A percentile compares a stretch with the other conserved stretches of the same genome.
Evolutionary conservation across 2,113 vertebrate genomes (phyloP).

Genomic region (Lepisosteus osseus): DNA sequence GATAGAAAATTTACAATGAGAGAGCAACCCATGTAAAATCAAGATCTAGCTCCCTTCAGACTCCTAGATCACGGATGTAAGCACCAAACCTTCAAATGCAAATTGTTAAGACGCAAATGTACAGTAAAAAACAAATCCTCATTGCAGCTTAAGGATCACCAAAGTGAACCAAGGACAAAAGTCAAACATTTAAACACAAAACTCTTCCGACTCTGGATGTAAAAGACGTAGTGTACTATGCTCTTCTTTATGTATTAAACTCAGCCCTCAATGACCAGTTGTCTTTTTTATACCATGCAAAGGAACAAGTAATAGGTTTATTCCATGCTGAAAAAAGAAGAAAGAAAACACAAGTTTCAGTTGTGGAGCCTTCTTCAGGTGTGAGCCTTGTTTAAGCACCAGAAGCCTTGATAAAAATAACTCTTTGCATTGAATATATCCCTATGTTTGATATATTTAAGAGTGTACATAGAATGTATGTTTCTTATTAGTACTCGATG

Average conservation of each 20-base stretch:
- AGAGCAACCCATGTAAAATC: neutral
- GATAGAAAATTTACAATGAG: neutral
- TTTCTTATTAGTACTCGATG: constrained; percentile 31
- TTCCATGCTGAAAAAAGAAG: too few species aligned
- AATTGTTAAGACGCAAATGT: neutral
- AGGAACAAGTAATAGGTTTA: too few species aligned
- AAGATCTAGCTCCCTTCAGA: neutral
- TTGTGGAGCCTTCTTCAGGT: too few species aligned
- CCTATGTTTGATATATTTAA: constrained; percentile 32
- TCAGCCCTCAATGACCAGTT: neutral
- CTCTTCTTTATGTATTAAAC: neutral
- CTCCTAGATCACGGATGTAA: neutral
- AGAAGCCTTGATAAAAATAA: neutral
- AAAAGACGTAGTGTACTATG: neutral
- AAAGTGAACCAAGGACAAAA: neutral
- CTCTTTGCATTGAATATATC: neutral
- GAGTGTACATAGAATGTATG: constrained; percentile 16
- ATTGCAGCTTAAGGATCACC: neutral
- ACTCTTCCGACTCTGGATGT: neutral
- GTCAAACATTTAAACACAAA: neutral
- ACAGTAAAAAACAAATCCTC: too few species aligned
- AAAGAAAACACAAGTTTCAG: too few species aligned
- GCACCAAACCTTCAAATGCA: neutral
- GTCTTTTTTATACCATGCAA: constrained; percentile 5
- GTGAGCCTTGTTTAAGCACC: constrained; percentile 24